Base-by-base conservation (phyloP, 1,140 invertebrate genomes). In the Temnothorax curvispinosus region DNA sequence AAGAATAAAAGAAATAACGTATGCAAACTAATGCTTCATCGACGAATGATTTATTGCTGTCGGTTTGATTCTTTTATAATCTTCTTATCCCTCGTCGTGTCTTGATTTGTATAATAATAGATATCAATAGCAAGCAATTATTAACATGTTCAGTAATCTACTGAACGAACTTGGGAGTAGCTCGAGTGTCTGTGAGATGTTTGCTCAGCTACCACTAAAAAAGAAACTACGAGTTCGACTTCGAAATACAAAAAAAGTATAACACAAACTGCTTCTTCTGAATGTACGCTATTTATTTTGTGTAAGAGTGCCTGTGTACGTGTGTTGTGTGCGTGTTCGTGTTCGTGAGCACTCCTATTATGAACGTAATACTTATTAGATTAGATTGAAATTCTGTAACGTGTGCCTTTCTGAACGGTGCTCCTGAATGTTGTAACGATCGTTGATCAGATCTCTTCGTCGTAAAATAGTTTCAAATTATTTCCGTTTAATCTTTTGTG, bases 201-300 rank as follows among this genome's bases (percentile, higher is more conserved):
- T 81, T 87, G 88, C 77, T 44, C 80, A 60, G 60, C 88, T 87
- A 87, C 56, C 32, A 44, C 77, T 89, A 90, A 71, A 85, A 32
- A 88, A 69, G 35, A 76, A 91, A 88, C 81, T 89, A 90, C 75
- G 44, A 88, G 41, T 64, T 38, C n/a, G 50, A 60, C 44, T 89
- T 74, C 18, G 47, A 67, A 11, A 81, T 50, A 74, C 9, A 74
- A 69, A 27, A 85, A 75, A 41, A 35, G 32, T 60, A 77, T 74
- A 60, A 18, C 5, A 75, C 44, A 72, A 18, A 72, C 52, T 62
- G 69, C 54, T 75, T 84, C 67, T 47, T 84, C 38, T 32, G 11
- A 32, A 50, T 15, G 56, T 64, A 56, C 82, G 11, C 87, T 89
- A 91, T 67, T 87, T 86, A n/a, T 41, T 44, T 56, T 86, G 54